Conservation (phyloP, 2,888 invertebrate species). For the Ennomos fuscantarius region DNA sequence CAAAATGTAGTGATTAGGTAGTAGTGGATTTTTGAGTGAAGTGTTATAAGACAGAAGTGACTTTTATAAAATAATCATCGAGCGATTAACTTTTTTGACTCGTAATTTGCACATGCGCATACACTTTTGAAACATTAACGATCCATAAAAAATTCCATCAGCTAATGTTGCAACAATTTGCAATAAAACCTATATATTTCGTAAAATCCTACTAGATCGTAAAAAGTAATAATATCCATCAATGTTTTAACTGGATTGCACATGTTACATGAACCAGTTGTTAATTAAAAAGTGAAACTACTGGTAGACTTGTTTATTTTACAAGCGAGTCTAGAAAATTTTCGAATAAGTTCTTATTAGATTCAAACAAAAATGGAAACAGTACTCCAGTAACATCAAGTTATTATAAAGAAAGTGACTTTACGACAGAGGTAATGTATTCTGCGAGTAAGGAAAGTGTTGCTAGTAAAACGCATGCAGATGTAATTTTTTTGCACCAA, state of each 20-base stretch:
- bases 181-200: neutral
- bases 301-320: neutral
- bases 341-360: too few species aligned
- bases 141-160: conserved; percentile 4
- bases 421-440: conserved; percentile 4
- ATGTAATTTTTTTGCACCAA: neutral
- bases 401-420: conserved; percentile 4
- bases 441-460: conserved; percentile 16
- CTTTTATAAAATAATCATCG: too few species aligned
- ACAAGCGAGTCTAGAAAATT: neutral
- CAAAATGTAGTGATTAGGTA: too few species aligned
- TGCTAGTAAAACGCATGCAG: conserved; percentile 2
- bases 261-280: neutral
- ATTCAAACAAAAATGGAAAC: too few species aligned
- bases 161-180: neutral
- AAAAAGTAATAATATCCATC: neutral
- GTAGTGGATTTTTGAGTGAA: too few species aligned
- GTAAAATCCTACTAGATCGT: neutral
- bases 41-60: too few species aligned
- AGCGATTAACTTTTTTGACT: too few species aligned
- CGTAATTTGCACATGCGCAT: too few species aligned
- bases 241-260: neutral
- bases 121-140: neutral
- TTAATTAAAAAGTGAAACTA: neutral
- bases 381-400: too few species aligned